Evolutionary conservation across 1,140 invertebrate genomes (phyloP).

Genomic region (Chelonus insularis): DNA sequence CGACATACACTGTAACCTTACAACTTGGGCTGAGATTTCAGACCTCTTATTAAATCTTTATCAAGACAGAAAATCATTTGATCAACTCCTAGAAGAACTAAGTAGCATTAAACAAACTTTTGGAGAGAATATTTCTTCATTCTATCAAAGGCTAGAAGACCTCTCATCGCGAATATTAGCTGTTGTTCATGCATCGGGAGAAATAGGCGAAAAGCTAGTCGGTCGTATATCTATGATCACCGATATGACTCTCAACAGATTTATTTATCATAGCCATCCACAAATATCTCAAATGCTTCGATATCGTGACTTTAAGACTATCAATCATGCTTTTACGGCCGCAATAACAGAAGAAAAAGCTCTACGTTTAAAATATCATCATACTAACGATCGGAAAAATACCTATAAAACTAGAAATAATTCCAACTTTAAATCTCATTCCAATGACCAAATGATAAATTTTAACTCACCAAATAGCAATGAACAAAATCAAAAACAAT

Average conservation of each 20-base stretch:
- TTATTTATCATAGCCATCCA: slow-evolving; percentile 14
- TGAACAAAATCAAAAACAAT: background rate
- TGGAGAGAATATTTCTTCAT: slow-evolving; percentile 18
- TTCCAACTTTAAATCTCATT: background rate
- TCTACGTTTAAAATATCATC: background rate
- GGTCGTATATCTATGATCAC: slow-evolving; percentile 2
- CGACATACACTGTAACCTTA: slow-evolving; percentile 27
- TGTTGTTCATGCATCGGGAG: background rate
- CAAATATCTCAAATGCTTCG: slow-evolving; percentile 19
- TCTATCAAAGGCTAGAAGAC: slow-evolving; percentile 25
- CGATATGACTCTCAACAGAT: slow-evolving; percentile 12
- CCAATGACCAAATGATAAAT: too few species aligned
- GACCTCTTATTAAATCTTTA: slow-evolving; percentile 26
- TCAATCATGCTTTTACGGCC: slow-evolving; percentile 11
- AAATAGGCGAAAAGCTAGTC: background rate
- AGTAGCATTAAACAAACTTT: slow-evolving; percentile 20
- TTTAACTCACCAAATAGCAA: background rate
- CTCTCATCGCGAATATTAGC: too few species aligned
- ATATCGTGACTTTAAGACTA: slow-evolving; percentile 11
- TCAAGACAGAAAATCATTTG: slow-evolving; percentile 26
- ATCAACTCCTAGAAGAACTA: slow-evolving; percentile 26
- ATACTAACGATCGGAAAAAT: background rate
- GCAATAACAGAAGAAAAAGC: slow-evolving; percentile 14
- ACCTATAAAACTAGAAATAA: background rate
- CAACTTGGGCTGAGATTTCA: slow-evolving; percentile 25